These are phyloP conservation scores for Euphydryas editha DNA, from an alignment of 2,888 invertebrate species.

Conservation along the genomic window DNA sequence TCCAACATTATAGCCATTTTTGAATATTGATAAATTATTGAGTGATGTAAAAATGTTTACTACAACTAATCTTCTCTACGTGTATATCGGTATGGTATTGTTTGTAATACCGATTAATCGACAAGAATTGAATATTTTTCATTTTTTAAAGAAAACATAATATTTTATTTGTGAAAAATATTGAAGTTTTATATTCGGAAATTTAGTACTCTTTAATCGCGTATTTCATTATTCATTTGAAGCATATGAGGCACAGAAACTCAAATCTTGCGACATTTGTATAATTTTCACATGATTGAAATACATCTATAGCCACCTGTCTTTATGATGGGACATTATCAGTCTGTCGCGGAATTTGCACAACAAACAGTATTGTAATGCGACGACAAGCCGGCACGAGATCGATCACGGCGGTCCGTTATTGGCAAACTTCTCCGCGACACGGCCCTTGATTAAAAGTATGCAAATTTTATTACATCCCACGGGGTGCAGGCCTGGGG, in stretches of 20 bases:
- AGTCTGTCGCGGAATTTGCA: slow-evolving; percentile 46
- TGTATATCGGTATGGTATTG: too few species aligned
- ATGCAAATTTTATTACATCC: slow-evolving; percentile 84
- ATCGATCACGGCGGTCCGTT: slow-evolving; percentile 80
- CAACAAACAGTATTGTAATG: slow-evolving; percentile 64
- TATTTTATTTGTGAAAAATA: too few species aligned
- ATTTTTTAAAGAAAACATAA: too few species aligned
- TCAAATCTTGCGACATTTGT: neutral
- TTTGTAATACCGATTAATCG: too few species aligned
- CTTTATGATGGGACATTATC: slow-evolving; percentile 35
- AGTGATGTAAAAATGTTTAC: too few species aligned
- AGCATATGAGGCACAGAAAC: neutral
- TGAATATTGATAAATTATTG: too few species aligned
- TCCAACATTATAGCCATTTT: too few species aligned
- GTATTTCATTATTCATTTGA: too few species aligned
- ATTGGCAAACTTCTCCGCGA: slow-evolving; percentile 84
- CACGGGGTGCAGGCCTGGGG: slow-evolving; percentile 61
- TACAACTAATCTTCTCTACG: too few species aligned
- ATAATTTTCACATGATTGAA: neutral
- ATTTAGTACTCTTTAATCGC: too few species aligned
- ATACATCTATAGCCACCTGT: neutral
- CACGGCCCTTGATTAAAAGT: slow-evolving; percentile 85
- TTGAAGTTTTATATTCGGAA: too few species aligned
- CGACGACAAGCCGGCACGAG: slow-evolving; percentile 69
- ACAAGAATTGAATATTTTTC: too few species aligned